phyloP scores from a whole-genome alignment of 2,113 vertebrate genomes.

The Tachysurus vachellii region DNA sequence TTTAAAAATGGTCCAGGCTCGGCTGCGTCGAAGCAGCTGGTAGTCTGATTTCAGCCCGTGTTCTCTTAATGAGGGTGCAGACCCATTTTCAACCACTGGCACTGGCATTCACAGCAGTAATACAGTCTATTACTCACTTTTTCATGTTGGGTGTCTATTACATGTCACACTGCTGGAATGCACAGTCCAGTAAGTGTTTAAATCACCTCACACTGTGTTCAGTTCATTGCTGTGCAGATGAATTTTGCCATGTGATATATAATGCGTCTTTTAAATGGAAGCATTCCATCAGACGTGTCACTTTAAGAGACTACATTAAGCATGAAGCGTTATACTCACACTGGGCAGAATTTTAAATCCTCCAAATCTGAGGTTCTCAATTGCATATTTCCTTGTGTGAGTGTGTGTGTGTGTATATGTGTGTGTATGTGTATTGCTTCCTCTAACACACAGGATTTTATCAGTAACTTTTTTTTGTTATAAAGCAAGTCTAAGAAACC shows the following conservation, averaged over 20 bases:
- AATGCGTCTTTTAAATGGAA: neutral
- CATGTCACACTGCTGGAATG: conserved; percentile 25
- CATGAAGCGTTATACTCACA: neutral
- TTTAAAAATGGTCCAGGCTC: conserved; percentile 9
- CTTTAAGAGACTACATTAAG: conserved; percentile 25
- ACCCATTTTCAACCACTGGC: conserved; percentile 12
- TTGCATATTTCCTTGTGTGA: neutral
- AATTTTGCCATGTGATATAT: conserved; percentile 12
- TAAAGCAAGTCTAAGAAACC: neutral
- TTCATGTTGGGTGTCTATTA: conserved; percentile 20
- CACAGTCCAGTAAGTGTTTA: conserved; percentile 3
- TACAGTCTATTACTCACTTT: conserved; percentile 11
- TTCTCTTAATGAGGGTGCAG: conserved; percentile 17
- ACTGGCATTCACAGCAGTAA: conserved; percentile 13
- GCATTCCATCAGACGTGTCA: conserved; percentile 9
- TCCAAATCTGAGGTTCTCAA: neutral
- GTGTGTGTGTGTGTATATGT: too few species aligned
- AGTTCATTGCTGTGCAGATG: conserved; percentile 7
- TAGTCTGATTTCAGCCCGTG: conserved; percentile 31
- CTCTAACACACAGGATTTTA: neutral
- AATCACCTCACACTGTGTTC: conserved; percentile 12
- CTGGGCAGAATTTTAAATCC: neutral
- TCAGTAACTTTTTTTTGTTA: neutral
- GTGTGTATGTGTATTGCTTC: neutral
- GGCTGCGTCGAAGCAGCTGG: conserved; percentile 17